Base-by-base conservation (phyloP, 1,140 invertebrate species). In the Nylanderia fulva region DNA sequence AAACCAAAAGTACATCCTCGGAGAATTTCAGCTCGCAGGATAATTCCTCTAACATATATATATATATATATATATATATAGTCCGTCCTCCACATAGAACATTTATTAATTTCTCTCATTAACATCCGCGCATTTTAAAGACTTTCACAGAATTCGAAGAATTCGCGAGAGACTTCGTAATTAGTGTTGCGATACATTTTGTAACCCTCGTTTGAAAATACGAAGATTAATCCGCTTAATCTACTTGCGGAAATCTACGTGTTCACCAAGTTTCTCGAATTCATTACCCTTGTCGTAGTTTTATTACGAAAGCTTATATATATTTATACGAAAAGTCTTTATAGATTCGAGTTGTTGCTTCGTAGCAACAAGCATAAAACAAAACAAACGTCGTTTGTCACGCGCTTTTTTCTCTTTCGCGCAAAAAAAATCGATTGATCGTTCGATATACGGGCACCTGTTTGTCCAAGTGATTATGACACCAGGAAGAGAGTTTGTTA, bases 341-440 rank as follows among this genome's bases (percentile, higher is more conserved):
- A 56, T 42, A 27, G 45, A 82, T 33, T 75, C 36, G 36, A 27
- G 13, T 5, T 58, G 18, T 24, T 48, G 87, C 85, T 52, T 75
- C 87, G 69, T 88, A 56, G 86, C 83, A 87, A 88, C 87, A 54
- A 11, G 0, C 29, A 27, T 60, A 58, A 60, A 88, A 87, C 75
- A 88, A 42, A 63, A 54, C 45, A 60, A 24, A 11, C 39, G 48
- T n/a, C 69, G 11, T n/a, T 24, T 0, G 2, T 42, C n/a, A 39
- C 18, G n/a, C n/a, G 2, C 63, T 61, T 33, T 52, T 6, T 48
- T 54, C 18, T 33, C 42, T 6, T 48, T 54, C 18, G 18, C 27
- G 2, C 9, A 18, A n/a, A 21, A 27, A 80, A 87, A 60, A 85
- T 18, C 42, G 61, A 88, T 87, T 54, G 86, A 88, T 88, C 79